Percentiles rank a stretch among this genome's conserved stretches.
These are phyloP conservation scores for Rhamphomyia laevipes DNA, from an alignment of 2,888 invertebrate genomes.

Conservation along the genomic window DNA sequence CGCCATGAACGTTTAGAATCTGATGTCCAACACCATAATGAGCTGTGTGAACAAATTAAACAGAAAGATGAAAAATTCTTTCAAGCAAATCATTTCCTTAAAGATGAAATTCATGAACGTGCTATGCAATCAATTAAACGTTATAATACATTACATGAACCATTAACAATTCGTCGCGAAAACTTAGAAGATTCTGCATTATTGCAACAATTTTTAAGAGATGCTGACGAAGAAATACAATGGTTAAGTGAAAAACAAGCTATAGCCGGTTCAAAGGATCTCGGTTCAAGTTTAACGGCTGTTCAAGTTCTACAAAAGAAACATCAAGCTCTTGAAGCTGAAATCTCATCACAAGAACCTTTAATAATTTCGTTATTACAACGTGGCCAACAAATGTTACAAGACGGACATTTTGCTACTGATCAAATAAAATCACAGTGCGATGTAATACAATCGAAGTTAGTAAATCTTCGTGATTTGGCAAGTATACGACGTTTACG, in stretches of 20 bases:
- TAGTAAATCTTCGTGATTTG: constrained; percentile 57
- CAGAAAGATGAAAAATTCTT: constrained; percentile 70
- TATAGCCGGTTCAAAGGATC: constrained; percentile 56
- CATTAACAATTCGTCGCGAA: constrained; percentile 80
- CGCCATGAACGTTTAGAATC: constrained; percentile 74
- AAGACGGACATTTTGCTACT: constrained; percentile 76
- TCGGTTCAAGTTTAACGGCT: constrained; percentile 53
- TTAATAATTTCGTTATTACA: constrained; percentile 60
- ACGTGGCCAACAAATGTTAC: constrained; percentile 66
- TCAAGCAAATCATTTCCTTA: constrained; percentile 76
- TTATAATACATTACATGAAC: constrained; percentile 74
- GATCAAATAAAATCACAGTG: constrained; percentile 40
- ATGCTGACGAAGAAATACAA: constrained; percentile 83
- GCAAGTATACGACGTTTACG: constrained; percentile 59
- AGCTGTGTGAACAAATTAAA: constrained; percentile 66
- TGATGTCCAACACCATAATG: constrained; percentile 71
- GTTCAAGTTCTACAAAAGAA: constrained; percentile 89
- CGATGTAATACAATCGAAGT: constrained; percentile 50
- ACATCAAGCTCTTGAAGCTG: constrained; percentile 82
- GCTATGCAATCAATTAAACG: constrained; percentile 54
- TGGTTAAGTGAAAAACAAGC: constrained; percentile 78
- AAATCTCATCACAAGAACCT: constrained; percentile 74
- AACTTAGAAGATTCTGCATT: constrained; percentile 83
- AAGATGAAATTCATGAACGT: constrained; percentile 67
- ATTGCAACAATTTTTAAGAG: constrained; percentile 80